Percentiles rank a stretch among this genome's conserved stretches.
phyloP scores from a whole-genome alignment of 2,113 vertebrate species.

The Cyprinodon brontotheroides region DNA sequence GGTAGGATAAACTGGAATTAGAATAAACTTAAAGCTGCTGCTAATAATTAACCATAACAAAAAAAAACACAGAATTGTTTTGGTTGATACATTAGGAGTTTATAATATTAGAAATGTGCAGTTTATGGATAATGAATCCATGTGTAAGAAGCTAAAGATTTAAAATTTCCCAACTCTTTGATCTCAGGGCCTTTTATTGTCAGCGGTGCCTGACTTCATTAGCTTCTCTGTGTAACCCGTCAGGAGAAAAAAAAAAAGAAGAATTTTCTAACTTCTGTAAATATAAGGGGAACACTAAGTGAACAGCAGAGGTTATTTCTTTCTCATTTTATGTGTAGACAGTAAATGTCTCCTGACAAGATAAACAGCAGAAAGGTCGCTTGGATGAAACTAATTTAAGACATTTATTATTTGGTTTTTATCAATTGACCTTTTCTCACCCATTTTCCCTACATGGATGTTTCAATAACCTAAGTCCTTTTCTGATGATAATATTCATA shows the following conservation, averaged over 20 bases:
- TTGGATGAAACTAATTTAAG: too few relatives aligned
- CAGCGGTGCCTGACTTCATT: not conserved
- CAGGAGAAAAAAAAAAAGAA: not conserved
- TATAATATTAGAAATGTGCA: not conserved
- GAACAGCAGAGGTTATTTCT: too few relatives aligned
- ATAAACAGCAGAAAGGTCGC: too few relatives aligned
- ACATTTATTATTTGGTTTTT: too few relatives aligned
- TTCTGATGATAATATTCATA: not conserved
- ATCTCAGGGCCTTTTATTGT: not conserved
- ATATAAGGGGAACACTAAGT: too few relatives aligned
- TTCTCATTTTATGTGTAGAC: too few relatives aligned
- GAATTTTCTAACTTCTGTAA: not conserved
- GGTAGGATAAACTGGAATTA: not conserved
- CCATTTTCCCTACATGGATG: not conserved
- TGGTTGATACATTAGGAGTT: not conserved
- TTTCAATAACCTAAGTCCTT: not conserved
- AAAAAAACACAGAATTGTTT: not conserved
- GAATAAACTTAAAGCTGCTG: not conserved
- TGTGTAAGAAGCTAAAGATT: not conserved
- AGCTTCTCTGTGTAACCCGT: not conserved
- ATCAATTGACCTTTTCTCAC: too few relatives aligned
- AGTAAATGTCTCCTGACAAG: too few relatives aligned
- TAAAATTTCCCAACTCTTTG: not conserved
- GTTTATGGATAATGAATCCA: not conserved
- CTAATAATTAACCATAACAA: not conserved